Percentiles rank a stretch among this genome's conserved stretches.
Conservation (phyloP, 2,888 invertebrate genomes). For the Mythimna vitellina region DNA sequence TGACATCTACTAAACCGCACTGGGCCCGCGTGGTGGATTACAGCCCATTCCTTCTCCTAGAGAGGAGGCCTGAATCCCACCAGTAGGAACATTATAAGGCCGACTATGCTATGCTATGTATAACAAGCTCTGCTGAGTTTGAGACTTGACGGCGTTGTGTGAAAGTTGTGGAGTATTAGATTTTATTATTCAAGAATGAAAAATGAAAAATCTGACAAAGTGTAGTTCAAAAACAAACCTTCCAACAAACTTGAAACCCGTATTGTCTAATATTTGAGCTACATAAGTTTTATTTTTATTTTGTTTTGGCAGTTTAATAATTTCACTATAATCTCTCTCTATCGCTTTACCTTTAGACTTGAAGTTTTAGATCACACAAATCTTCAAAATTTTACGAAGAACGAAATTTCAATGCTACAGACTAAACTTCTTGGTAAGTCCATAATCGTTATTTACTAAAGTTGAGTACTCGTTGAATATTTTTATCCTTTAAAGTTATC, state of each 20-base stretch:
- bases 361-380: slow-evolving; percentile 36
- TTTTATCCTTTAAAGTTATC: not conserved
- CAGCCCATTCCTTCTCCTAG: too few species aligned
- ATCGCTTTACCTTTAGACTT: slow-evolving; percentile 5
- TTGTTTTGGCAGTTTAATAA: not conserved
- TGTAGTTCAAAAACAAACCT: too few species aligned
- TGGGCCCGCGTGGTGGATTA: too few species aligned
- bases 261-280: not conserved
- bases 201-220: too few species aligned
- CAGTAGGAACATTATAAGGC: too few species aligned
- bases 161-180: too few species aligned
- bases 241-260: not conserved
- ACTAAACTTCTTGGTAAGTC: slow-evolving; percentile 9
- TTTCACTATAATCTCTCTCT: slow-evolving; percentile 10
- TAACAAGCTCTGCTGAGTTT: too few species aligned
- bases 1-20: too few species aligned
- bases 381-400: slow-evolving; percentile 22
- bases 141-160: too few species aligned
- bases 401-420: slow-evolving; percentile 15
- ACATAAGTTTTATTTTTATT: not conserved
- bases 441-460: slow-evolving; percentile 11
- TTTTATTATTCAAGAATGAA: too few species aligned
- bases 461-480: slow-evolving; percentile 4
- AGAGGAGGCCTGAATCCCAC: too few species aligned
- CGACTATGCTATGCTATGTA: too few species aligned